phyloP scores from a whole-genome alignment of 2,797 vertebrate genomes.

The Morus bassanus region DNA sequence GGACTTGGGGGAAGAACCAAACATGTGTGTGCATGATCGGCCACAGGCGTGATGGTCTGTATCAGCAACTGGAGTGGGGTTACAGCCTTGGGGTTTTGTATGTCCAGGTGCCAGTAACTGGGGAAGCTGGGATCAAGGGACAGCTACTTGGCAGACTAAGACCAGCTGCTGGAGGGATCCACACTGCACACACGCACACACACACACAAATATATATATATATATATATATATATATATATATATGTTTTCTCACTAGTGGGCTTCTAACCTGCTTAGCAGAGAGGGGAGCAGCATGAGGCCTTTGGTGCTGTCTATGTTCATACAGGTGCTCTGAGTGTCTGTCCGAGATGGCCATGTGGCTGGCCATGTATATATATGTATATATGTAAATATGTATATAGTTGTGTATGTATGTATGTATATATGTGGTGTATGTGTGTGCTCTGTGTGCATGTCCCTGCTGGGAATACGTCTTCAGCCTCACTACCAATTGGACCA shows the following conservation, averaged over 20 bases:
- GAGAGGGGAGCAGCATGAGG: background rate
- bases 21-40: background rate
- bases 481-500: background rate
- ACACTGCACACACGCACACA: too few species aligned
- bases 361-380: background rate
- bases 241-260: background rate
- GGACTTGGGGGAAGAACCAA: background rate
- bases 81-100: background rate
- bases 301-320: background rate
- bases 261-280: background rate
- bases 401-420: background rate
- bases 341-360: background rate
- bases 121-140: background rate
- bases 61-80: background rate
- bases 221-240: too few species aligned
- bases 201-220: background rate
- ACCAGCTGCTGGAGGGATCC: background rate
- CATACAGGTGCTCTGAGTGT: background rate
- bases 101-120: background rate
- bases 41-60: accelerated
- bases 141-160: background rate
- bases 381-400: background rate
- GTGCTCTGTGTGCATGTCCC: background rate
- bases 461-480: background rate
- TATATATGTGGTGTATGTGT: background rate